These are phyloP conservation scores for Pseudocheirus occidentalis DNA, from an alignment of 2,797 vertebrate genomes.

Conservation along the genomic window DNA sequence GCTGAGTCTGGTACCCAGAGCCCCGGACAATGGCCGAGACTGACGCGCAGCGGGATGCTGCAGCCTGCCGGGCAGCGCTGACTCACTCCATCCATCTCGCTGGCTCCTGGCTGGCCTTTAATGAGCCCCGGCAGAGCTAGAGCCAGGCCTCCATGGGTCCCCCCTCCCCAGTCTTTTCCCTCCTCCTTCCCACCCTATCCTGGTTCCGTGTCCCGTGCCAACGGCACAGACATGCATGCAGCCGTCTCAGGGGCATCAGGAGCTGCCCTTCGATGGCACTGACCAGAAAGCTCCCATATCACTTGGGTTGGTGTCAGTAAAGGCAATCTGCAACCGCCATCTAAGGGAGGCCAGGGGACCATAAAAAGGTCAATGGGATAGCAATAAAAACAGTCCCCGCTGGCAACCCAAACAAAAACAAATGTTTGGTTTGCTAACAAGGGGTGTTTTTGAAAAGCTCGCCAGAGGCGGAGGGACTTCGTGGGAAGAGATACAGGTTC, in stretches of 20 bases:
- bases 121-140: conserved; percentile 75
- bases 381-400: conserved; percentile 82
- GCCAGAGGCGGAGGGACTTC: background rate
- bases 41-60: conserved; percentile 85
- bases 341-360: conserved; percentile 73
- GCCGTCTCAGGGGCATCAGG: background rate
- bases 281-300: conserved; percentile 63
- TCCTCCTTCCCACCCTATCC: background rate
- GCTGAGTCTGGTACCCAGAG: conserved; percentile 56
- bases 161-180: background rate
- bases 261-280: conserved; percentile 65
- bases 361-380: conserved; percentile 79
- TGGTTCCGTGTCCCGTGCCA: background rate
- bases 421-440: conserved; percentile 83
- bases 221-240: background rate
- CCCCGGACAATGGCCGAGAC: conserved; percentile 88
- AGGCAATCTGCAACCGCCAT: conserved; percentile 71
- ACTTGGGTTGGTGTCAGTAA: conserved; percentile 74
- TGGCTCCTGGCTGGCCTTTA: conserved; percentile 86
- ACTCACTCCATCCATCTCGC: conserved; percentile 80
- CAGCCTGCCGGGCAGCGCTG: conserved; percentile 82
- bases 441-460: conserved; percentile 53
- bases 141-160: conserved; percentile 49
- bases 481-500: background rate
- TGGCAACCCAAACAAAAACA: conserved; percentile 80